Percentiles rank a stretch among this genome's conserved stretches.
phyloP scores from a whole-genome alignment of 2,888 invertebrate genomes.

The Acrobeloides nanus region DNA sequence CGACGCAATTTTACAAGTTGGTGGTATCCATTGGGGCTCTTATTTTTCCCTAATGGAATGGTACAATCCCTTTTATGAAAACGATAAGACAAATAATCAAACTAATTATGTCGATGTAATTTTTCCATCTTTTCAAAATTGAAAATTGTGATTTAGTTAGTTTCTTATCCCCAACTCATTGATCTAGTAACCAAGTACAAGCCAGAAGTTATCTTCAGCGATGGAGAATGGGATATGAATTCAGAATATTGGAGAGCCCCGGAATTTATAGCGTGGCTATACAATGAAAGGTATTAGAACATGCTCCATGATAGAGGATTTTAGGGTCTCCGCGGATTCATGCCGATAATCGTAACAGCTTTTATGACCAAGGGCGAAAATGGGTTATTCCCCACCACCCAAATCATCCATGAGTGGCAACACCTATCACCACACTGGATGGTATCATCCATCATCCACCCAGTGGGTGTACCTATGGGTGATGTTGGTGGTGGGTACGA shows the following conservation, averaged over 20 bases:
- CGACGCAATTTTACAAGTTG: constrained; percentile 1
- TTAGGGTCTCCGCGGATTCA: too few species aligned
- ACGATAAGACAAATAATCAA: constrained; percentile 29
- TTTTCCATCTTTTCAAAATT: constrained; percentile 5
- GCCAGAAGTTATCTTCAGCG: constrained; percentile 75
- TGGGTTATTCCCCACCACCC: too few species aligned
- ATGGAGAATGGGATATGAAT: constrained; percentile 79
- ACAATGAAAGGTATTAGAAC: constrained; percentile 69
- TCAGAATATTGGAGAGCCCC: constrained; percentile 71
- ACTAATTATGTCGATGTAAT: too few species aligned
- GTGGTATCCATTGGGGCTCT: constrained; percentile 43
- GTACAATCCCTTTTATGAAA: constrained; percentile 45
- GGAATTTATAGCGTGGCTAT: constrained; percentile 81
- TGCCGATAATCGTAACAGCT: too few species aligned
- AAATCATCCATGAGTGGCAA: too few species aligned
- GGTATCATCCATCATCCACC: too few species aligned
- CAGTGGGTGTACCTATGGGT: too few species aligned
- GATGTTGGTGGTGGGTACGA: too few species aligned
- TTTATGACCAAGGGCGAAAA: too few species aligned
- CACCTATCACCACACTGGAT: too few species aligned
- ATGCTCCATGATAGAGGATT: too few species aligned
- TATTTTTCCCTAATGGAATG: constrained; percentile 51
- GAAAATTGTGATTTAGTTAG: constrained; percentile 22
- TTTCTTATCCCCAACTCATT: constrained; percentile 43
- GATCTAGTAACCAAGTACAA: constrained; percentile 56